Evolutionary conservation across 2,797 vertebrate species (phyloP), one percentile per base, ranked within the genome.

Genomic region (Clarias laeviceps): DNA sequence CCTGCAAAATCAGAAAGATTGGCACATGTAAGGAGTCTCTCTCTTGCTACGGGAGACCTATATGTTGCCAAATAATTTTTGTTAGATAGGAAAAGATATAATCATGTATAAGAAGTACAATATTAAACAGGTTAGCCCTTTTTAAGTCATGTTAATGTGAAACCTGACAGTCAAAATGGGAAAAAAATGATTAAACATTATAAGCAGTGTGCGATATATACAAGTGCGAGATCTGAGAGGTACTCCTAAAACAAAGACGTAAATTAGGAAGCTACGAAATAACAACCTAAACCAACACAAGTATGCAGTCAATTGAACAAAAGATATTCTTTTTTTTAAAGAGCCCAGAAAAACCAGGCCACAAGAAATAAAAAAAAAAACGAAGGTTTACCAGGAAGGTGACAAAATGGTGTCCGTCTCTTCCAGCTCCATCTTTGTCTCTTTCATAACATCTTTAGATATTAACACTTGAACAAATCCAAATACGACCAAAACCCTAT

Each of bases 361-460:
- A 7, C 20, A 29, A 17, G n/a, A n/a, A n/a, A n/a, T n/a, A n/a
- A 40, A 40, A 40, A 54, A 68, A 22, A 45, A 24, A 34, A 45
- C 22, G 12, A 86, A 15, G 32, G 54, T 89, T 77, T 94, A 96
- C 95, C 95, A 94, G 93, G 94, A 95, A 94, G 92, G 91, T 88
- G 85, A 90, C 0, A 87, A 82, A 84, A 94, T 91, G 34, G 82
- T 62, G 82, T 91, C 90, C 56, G 85, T 87, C 87, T 94, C 94
- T 89, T 95, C 94, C 87, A 90, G 90, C 86, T 96, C 95, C 95
- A 96, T 96, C 45, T 72, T 91, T 73, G 84, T 78, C 77, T 84
- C 77, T 72, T 57, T 92, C 89, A 95, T 85, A 77, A 85, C 93
- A 94, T 94, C 78, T 82, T 92, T 77, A 82, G 74, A 82, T 45